Base-by-base conservation (phyloP, 2,888 invertebrate genomes). In the Metalampra italica region DNA sequence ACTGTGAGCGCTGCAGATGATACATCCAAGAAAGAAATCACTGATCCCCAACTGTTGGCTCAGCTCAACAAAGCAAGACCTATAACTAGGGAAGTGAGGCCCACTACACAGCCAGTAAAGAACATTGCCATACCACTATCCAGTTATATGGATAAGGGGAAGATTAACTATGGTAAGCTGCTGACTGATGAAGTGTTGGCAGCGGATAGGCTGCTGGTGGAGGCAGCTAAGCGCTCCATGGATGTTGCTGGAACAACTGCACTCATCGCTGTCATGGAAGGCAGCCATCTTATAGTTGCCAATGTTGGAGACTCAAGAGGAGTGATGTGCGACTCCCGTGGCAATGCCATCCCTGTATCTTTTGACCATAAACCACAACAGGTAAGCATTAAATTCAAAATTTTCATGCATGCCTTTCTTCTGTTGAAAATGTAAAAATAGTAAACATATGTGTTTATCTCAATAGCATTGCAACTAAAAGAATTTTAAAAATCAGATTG, bases 361-460 rank as follows among this genome's bases (percentile, higher is more conserved):
- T 97, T 96, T 79, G 98, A 98, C 82, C 98, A 98, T 78, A 98
- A 98, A 87, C 98, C 98, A 37, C 96, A 97, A 74, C 96, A 97
- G 92, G 96, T 97, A 90, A 59, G 22, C 22, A 22, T 22, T 22
- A 2, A 22, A 22, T 22, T 22, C 22, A 22, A 22, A 3, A 3
- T 22, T 22, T 22, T 22, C 22, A 22, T 22, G 5, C 22, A 3
- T 2, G 22, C 5, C 5, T 22, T 3, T 22, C n/a, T n/a, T n/a
- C n/a, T n/a, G n/a, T n/a, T n/a, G n/a, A n/a, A n/a, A n/a, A n/a
- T n/a, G n/a, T n/a, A n/a, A n/a, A n/a, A n/a, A n/a, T n/a, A n/a
- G n/a, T n/a, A n/a, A n/a, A n/a, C n/a, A n/a, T 5, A 2, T 22
- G 5, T 22, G 22, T 22, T 22, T 22, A 22, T 22, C 22, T 22